Base-by-base conservation (phyloP, 2,797 vertebrate genomes). In the Channallabes apus region DNA sequence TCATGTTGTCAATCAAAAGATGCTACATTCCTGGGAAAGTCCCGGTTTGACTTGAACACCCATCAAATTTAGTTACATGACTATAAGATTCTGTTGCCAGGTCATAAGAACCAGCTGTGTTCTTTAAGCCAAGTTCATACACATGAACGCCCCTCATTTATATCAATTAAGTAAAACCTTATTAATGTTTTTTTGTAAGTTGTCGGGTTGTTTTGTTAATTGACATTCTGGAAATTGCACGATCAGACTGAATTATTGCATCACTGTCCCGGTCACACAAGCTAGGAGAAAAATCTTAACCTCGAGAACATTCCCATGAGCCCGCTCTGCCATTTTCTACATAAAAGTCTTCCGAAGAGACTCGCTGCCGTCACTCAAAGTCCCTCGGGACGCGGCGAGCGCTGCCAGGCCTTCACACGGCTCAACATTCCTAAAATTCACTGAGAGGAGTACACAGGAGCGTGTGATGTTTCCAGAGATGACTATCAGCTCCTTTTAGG, bases 251-350 rank as follows among this genome's bases (percentile, higher is more conserved):
- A 17, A 62, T 32, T 67, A 85, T 80, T 68, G 6, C 76, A 69
- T 38, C 41, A 12, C 14, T n/a, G n/a, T 32, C 27, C 17, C 76
- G 69, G 68, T 82, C 61, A 87, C 81, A 80, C 29, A 69, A 80
- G 81, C 59, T 64, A 22, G 65, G 65, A 80, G 84, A 93, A 92
- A 17, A 93, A 93, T 86, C 91, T 95, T 94, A 94, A 90, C 84
- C 85, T 88, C 92, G 92, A 91, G 89, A 91, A 94, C 93, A 95
- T 96, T 96, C 94, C 94, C 95, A 94, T 94, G 94, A 94, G 93
- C 89, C 92, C 91, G 91, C 91, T 85, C 84, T 91, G 93, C 90
- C 89, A 89, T 92, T 90, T 85, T 90, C 89, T 89, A 88, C 93
- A 89, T 91, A 93, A 95, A 93, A 89, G 87, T 92, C 91, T 91